A percentile compares a stretch with the other conserved stretches of the same genome.
Conservation (phyloP, 2,888 invertebrate genomes). For the Apeira syringaria region DNA sequence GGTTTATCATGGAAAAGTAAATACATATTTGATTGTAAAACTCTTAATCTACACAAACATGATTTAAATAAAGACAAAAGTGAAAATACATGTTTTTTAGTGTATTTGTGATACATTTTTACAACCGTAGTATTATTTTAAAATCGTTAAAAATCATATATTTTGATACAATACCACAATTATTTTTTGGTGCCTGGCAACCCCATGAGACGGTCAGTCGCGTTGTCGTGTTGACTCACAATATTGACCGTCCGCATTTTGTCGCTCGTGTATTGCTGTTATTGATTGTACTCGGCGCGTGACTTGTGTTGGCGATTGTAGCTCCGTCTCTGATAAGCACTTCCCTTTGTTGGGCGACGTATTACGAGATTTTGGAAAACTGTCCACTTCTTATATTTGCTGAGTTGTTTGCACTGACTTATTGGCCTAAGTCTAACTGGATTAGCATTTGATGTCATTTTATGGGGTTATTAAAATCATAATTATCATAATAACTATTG, state of each 20-base stretch:
- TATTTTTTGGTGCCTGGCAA: constrained; percentile 56
- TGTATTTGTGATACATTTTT: too few relatives aligned
- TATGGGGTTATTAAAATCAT: too few relatives aligned
- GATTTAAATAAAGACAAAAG: background rate
- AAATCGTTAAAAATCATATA: too few relatives aligned
- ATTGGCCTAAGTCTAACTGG: too few relatives aligned
- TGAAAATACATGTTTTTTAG: too few relatives aligned
- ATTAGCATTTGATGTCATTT: too few relatives aligned
- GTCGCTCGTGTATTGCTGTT: constrained; percentile 78
- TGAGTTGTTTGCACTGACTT: background rate
- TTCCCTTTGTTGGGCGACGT: constrained; percentile 46
- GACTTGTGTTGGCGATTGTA: constrained; percentile 76
- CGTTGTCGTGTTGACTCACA: constrained; percentile 67
- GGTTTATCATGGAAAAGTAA: too few relatives aligned
- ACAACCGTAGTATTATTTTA: too few relatives aligned
- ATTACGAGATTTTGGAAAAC: constrained; percentile 21
- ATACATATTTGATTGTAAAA: too few relatives aligned
- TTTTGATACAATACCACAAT: too few relatives aligned
- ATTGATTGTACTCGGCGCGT: constrained; percentile 79
- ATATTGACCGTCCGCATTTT: constrained; percentile 77
- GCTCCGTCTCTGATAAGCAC: constrained; percentile 55
- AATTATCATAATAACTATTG: too few relatives aligned
- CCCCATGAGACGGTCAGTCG: constrained; percentile 42
- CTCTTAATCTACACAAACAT: too few relatives aligned
- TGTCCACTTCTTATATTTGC: constrained; percentile 16